A percentile compares a stretch with the other conserved stretches of the same genome.
phyloP scores from a whole-genome alignment of 2,113 vertebrate genomes.

The Stercorarius parasiticus region DNA sequence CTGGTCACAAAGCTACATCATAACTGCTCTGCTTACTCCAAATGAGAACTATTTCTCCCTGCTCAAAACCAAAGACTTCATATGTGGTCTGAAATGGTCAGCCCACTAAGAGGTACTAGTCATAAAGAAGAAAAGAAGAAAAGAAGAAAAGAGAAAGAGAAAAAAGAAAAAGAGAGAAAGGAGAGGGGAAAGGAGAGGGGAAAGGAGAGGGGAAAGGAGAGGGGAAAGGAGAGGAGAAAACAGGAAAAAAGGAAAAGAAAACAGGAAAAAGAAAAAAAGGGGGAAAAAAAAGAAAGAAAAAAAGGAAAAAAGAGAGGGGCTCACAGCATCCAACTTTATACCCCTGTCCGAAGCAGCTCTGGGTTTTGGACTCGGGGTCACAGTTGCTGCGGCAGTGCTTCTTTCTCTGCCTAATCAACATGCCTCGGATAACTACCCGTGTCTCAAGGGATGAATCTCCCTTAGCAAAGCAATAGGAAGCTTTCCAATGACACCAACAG shows the following conservation, averaged over 20 bases:
- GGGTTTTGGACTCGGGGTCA: background rate
- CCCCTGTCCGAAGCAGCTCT: background rate
- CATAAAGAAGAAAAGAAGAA: background rate
- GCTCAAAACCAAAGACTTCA: background rate
- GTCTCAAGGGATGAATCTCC: background rate
- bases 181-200: no score
- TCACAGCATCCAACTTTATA: background rate
- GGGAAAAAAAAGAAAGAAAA: background rate
- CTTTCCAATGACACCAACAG: background rate
- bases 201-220: no score
- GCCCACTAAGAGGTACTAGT: background rate
- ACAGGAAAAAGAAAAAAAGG: no score
- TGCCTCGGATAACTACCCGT: background rate
- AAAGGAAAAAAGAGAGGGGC: no score
- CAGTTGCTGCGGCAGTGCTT: background rate
- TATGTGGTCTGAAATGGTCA: background rate
- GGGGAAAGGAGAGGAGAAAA: no score
- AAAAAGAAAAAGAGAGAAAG: background rate
- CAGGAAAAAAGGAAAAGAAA: no score
- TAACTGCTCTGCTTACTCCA: background rate
- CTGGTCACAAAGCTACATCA: background rate
- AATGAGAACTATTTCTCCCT: accelerated
- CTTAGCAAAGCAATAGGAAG: background rate
- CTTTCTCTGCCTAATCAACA: background rate
- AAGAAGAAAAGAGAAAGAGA: background rate